These are phyloP conservation scores for Drosophila tsacasi DNA, from an alignment of 1,140 invertebrate genomes.

Conservation along the genomic window DNA sequence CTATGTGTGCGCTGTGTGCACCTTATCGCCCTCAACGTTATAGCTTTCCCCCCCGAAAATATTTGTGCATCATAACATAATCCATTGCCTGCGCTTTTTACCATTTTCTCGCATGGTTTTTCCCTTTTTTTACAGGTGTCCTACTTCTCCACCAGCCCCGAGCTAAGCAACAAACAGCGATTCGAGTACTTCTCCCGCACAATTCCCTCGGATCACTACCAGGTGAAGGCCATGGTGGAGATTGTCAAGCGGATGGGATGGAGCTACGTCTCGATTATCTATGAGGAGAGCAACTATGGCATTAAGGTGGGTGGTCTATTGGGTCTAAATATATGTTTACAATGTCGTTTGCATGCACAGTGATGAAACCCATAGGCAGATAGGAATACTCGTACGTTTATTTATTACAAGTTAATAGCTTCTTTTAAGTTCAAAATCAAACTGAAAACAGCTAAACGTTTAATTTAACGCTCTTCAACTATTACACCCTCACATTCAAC, in stretches of 20 bases:
- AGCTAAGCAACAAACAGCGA: conserved; percentile 96
- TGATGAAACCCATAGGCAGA: no score
- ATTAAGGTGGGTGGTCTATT: conserved; percentile 90
- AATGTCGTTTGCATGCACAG: neutral
- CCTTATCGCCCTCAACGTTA: conserved; percentile 13
- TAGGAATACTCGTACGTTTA: neutral
- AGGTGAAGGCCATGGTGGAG: conserved; percentile 97
- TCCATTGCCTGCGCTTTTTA: neutral
- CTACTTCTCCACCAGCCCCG: conserved; percentile 97
- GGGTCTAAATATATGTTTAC: neutral
- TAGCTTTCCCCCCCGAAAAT: conserved; percentile 11
- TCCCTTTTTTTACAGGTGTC: conserved; percentile 90
- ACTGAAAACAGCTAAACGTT: neutral
- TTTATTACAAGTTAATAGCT: no score
- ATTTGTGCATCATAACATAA: conserved; percentile 17
- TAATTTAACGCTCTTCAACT: neutral
- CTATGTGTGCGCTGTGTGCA: neutral
- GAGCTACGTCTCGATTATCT: conserved; percentile 98
- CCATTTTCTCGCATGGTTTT: neutral
- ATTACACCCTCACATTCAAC: neutral
- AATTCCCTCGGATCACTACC: conserved; percentile 97
- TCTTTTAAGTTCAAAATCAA: neutral
- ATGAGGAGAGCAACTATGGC: conserved; percentile 98
- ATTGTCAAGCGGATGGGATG: conserved; percentile 94
- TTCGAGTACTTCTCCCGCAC: conserved; percentile 98